These are phyloP conservation scores for Anolis carolinensis DNA, from an alignment of 2,113 vertebrate genomes.

Conservation along the genomic window DNA sequence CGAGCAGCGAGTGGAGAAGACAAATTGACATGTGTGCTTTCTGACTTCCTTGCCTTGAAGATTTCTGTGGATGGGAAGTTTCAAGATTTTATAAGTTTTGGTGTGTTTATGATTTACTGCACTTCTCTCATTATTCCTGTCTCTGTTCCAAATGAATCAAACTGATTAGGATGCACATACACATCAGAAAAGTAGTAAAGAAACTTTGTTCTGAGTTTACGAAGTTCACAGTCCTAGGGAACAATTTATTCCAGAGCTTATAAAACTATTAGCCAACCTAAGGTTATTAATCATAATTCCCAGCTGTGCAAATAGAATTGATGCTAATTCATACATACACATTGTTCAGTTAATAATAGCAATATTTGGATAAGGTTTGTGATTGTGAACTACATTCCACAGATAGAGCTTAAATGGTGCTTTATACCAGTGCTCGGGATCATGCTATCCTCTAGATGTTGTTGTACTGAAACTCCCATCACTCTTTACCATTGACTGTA, in stretches of 20 bases:
- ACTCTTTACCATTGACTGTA: too few species aligned
- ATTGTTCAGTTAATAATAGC: background rate
- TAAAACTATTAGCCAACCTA: background rate
- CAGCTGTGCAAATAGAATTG: background rate
- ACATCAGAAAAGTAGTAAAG: background rate
- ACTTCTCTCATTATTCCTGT: too few species aligned
- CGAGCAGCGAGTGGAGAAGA: background rate
- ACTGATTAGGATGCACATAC: background rate
- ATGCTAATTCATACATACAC: background rate
- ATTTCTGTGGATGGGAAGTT: too few species aligned
- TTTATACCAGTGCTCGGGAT: background rate
- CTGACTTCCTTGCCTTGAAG: too few species aligned
- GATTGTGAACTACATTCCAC: background rate
- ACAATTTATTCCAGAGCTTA: background rate
- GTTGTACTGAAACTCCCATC: too few species aligned
- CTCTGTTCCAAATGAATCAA: too few species aligned
- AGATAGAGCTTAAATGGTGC: background rate
- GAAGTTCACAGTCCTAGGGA: background rate
- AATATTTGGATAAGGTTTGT: background rate
- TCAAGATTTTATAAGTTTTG: too few species aligned
- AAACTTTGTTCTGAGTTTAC: background rate
- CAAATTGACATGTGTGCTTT: background rate
- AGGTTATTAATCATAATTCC: background rate
- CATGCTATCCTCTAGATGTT: too few species aligned
- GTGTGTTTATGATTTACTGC: too few species aligned